Conservation (phyloP, 2,888 invertebrate genomes). For the Eucriotettix oculatus region DNA sequence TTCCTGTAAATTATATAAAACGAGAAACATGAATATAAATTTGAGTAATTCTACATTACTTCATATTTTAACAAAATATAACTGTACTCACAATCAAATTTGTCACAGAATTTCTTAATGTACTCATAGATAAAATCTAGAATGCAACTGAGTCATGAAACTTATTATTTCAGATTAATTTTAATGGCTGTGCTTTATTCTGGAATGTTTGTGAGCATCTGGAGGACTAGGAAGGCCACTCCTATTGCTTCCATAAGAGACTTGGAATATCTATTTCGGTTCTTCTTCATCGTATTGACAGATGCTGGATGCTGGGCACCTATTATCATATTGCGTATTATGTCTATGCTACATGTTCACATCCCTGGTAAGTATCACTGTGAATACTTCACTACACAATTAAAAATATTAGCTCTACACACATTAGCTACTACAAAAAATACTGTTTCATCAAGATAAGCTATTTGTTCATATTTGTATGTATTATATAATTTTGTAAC, state of each 20-base stretch:
- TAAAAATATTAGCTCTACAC: background rate
- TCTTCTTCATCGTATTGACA: slow-evolving; percentile 53
- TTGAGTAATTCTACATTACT: too few relatives aligned
- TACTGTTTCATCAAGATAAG: background rate
- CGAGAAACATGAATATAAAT: too few relatives aligned
- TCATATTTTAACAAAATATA: too few relatives aligned
- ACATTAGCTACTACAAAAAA: background rate
- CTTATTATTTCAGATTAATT: slow-evolving; percentile 26
- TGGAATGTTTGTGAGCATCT: slow-evolving; percentile 44
- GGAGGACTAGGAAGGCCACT: slow-evolving; percentile 40
- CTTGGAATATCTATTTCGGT: slow-evolving; percentile 44
- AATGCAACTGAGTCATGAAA: too few relatives aligned
- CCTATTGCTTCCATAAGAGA: slow-evolving; percentile 30
- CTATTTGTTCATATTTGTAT: too few relatives aligned
- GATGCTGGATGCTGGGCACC: slow-evolving; percentile 56
- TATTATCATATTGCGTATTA: slow-evolving; percentile 43
- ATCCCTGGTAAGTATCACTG: slow-evolving; percentile 32
- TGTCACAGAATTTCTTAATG: too few relatives aligned
- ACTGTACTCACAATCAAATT: too few relatives aligned
- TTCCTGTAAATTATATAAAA: too few relatives aligned
- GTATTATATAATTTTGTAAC: too few relatives aligned
- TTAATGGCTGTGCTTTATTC: slow-evolving; percentile 41
- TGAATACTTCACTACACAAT: background rate
- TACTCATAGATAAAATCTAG: too few relatives aligned
- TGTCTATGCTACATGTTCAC: slow-evolving; percentile 35